Base-by-base conservation (phyloP, 2,113 vertebrate genomes). In the Naja naja region DNA sequence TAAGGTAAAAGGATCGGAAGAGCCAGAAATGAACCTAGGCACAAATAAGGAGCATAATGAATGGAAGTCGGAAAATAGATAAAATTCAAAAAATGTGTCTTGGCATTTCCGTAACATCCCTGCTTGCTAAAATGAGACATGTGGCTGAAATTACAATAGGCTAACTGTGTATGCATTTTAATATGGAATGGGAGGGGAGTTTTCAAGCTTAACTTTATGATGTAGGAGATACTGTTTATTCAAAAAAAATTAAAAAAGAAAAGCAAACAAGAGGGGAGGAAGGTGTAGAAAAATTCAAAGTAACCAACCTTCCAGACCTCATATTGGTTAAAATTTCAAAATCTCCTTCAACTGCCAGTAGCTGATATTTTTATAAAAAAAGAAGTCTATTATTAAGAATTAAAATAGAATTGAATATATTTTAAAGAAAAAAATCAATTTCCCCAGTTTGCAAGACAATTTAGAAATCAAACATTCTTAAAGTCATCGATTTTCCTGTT, bases 1-100 rank as follows among this genome's bases (percentile, higher is more conserved):
- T 95, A 96, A 96, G 95, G 96, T 96, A 96, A 97, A 88, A 97
- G 97, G 95, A 88, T 85, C 94, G 94, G 91, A 95, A 96, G 94
- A 96, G 94, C 94, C 96, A 95, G 92, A 92, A 88, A 74, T 1
- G 39, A 95, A 94, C 52, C 23, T 53, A 92, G 55, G 85, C 56
- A 90, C 0, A 45, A 94, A 53, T 20, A 94, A 93, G 95, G 90
- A 93, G 89, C 60, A 95, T 69, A 45, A 30, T 91, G 64, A 3
- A 27, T 8, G 27, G 27, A 0, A 0, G 2, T 0, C 22, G 27
- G 85, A 8, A 47, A 45, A 49, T 9, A 23, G 30, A 49, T 0
- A 4, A 43, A 25, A 58, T 27, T 22, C 22, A 85, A 55, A 81
- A 96, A 93, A 88, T 0, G 5, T 39, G 91, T 91, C 23, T 93